A percentile compares a stretch with the other conserved stretches of the same genome.
Conservation (phyloP, 2,888 invertebrate species). For the Bellardia bayeri region DNA sequence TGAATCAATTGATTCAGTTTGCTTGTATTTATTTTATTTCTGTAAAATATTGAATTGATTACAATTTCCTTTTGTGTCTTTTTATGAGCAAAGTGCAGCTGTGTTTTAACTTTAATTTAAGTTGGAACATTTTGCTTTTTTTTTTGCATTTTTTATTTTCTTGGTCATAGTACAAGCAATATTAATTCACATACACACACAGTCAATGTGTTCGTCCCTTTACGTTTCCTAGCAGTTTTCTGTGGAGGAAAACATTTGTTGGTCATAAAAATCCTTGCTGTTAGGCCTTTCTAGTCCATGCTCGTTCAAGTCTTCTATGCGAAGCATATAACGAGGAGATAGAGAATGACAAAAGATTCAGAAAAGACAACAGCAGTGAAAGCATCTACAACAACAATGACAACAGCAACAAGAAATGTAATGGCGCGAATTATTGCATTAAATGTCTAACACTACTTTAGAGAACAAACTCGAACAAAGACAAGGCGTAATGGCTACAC, state of each 20-base stretch:
- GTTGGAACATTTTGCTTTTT: slow-evolving; percentile 18
- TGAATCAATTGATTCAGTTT: slow-evolving; percentile 59
- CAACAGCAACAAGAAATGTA: slow-evolving; percentile 66
- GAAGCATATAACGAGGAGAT: slow-evolving; percentile 48
- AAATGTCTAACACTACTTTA: slow-evolving; percentile 70
- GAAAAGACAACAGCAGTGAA: slow-evolving; percentile 49
- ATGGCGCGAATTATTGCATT: slow-evolving; percentile 74
- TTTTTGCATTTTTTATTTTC: slow-evolving; percentile 25
- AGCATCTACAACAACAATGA: slow-evolving; percentile 49
- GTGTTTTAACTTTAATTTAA: slow-evolving; percentile 71
- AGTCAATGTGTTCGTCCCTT: background rate
- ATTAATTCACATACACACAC: slow-evolving; percentile 4
- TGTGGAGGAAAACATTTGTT: slow-evolving; percentile 50
- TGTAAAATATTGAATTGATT: slow-evolving; percentile 70
- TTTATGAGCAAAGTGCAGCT: slow-evolving; percentile 72
- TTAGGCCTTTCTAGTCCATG: slow-evolving; percentile 47
- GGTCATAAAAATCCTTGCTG: slow-evolving; percentile 58
- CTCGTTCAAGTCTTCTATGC: slow-evolving; percentile 33
- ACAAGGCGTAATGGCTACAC: slow-evolving; percentile 55
- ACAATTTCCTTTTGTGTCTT: slow-evolving; percentile 64
- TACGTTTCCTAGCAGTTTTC: slow-evolving; percentile 17
- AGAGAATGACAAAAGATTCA: slow-evolving; percentile 46
- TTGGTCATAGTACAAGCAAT: slow-evolving; percentile 33
- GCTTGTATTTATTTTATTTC: slow-evolving; percentile 50
- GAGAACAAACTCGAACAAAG: slow-evolving; percentile 58